Percentiles rank a stretch among this genome's conserved stretches.
phyloP scores from a whole-genome alignment of 2,113 vertebrate species.

The Gorsachius goisagi region DNA sequence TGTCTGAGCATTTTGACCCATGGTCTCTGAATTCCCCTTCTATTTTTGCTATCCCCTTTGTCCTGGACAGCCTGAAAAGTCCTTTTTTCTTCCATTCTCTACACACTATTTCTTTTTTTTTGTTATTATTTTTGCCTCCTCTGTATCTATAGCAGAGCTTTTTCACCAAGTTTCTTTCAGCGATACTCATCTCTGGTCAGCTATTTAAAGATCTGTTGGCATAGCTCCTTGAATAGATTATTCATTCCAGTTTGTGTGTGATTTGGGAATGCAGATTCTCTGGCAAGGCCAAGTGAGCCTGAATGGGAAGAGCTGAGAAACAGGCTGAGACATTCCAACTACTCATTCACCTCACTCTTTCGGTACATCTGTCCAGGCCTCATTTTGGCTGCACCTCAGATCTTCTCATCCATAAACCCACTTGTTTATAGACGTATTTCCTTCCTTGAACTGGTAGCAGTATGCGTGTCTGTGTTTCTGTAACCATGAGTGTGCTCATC shows the following conservation, averaged over 20 bases:
- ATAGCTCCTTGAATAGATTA: conserved; percentile 33
- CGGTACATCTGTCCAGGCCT: neutral
- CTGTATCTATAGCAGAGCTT: neutral
- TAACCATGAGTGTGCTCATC: neutral
- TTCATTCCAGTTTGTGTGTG: neutral
- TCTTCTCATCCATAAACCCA: neutral
- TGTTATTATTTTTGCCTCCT: neutral
- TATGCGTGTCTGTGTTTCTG: neutral
- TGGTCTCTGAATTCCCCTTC: neutral
- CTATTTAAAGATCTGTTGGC: conserved; percentile 43
- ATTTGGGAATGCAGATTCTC: conserved; percentile 6
- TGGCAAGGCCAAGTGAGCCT: neutral
- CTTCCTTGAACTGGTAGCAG: neutral
- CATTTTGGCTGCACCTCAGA: neutral
- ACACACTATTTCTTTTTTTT: too few relatives aligned
- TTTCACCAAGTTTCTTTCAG: conserved; percentile 10
- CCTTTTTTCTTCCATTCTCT: neutral
- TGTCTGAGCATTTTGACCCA: neutral
- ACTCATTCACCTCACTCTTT: conserved; percentile 19
- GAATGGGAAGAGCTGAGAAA: conserved; percentile 43
- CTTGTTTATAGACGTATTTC: neutral
- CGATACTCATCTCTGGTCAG: neutral
- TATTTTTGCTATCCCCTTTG: conserved; percentile 1
- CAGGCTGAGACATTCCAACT: conserved; percentile 11
- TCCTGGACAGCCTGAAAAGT: neutral